These are phyloP conservation scores for Cheirogaleus major DNA, from an alignment of 2,797 vertebrate genomes.

Conservation along the genomic window DNA sequence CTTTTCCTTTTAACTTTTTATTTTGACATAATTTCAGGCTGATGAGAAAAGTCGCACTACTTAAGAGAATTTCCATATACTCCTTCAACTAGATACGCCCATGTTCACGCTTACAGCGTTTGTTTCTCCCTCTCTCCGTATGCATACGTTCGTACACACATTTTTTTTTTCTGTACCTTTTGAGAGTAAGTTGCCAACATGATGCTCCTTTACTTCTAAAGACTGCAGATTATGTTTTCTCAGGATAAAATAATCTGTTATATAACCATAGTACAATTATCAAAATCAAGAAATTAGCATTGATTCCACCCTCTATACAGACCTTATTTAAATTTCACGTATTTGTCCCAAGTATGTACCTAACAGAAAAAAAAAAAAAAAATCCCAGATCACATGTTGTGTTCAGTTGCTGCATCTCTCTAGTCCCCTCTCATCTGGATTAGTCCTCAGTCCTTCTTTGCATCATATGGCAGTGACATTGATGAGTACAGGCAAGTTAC, in stretches of 20 bases:
- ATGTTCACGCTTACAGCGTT: fast-evolving
- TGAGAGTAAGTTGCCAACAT: no score
- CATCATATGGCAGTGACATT: neutral
- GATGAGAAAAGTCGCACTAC: neutral
- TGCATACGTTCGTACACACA: fast-evolving
- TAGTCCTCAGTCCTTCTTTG: neutral
- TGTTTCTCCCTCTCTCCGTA: neutral
- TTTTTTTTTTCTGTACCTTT: neutral
- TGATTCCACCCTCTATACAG: neutral
- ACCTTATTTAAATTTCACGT: neutral
- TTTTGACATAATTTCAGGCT: neutral
- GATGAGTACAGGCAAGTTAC: neutral
- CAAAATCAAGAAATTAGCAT: neutral
- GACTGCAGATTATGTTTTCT: neutral
- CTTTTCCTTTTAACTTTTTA: neutral
- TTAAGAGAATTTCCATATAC: no score
- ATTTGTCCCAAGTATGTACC: neutral
- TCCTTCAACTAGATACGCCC: neutral
- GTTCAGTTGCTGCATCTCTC: fast-evolving
- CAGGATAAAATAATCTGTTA: neutral
- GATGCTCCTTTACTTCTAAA: neutral
- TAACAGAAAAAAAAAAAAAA: neutral
- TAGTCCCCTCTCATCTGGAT: no score
- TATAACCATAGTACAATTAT: fast-evolving
- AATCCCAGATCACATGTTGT: fast-evolving